A percentile compares a stretch with the other conserved stretches of the same genome.
Conservation (phyloP, 37 sponge, comb jelly and placozoan species). For the Oopsacas minuta region DNA sequence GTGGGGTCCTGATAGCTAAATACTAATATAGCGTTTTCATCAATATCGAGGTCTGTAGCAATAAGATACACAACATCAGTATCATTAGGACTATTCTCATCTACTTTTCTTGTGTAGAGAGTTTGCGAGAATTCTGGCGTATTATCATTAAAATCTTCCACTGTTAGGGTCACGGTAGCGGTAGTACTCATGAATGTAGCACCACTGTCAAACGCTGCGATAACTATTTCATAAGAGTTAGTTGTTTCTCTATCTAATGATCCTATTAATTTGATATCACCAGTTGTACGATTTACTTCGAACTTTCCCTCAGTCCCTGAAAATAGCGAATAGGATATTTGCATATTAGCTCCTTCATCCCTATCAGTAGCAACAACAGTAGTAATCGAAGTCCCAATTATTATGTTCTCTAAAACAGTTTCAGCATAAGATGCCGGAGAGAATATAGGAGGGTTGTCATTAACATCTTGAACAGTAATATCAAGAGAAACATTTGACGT, state of each 20-base stretch:
- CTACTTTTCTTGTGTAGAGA: not conserved
- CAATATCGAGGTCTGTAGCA: constrained; percentile 14
- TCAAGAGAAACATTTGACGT: not conserved
- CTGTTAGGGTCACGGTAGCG: not conserved
- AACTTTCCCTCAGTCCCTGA: not conserved
- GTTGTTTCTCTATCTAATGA: not conserved
- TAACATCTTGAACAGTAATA: not conserved
- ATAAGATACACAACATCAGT: not conserved
- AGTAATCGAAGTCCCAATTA: not conserved
- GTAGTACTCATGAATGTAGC: not conserved
- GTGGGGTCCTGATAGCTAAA: not conserved
- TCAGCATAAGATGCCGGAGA: not conserved
- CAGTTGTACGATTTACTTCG: not conserved
- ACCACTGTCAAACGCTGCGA: not conserved
- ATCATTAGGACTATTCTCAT: not conserved
- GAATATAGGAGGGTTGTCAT: not conserved
- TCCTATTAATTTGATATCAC: not conserved
- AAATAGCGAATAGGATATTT: not conserved
- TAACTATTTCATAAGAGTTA: not conserved
- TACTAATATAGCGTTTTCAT: not conserved
- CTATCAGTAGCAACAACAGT: not conserved
- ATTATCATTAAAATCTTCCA: not conserved
- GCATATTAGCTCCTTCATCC: not conserved
- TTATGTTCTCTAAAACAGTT: not conserved
- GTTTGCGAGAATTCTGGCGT: not conserved